Conservation (phyloP, 2,797 vertebrate genomes). For the Acanthiza pusilla region DNA sequence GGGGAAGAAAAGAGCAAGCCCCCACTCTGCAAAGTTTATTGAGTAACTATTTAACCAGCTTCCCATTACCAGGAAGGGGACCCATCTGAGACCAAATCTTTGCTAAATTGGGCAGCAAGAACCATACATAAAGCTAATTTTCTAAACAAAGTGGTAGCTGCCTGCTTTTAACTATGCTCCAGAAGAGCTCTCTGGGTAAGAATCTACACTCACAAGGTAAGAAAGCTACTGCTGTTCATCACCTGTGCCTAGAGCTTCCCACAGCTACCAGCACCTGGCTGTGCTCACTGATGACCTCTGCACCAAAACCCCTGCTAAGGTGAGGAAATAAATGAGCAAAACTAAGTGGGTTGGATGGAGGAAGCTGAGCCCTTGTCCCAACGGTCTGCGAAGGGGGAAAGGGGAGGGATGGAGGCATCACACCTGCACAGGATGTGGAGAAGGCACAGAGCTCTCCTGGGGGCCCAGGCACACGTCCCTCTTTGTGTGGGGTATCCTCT, state of each 20-base stretch:
- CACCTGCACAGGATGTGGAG: accelerated
- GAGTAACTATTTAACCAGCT: background rate
- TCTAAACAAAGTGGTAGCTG: background rate
- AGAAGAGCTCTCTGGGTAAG: background rate
- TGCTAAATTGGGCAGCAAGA: background rate
- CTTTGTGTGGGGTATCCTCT: background rate
- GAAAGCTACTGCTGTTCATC: background rate
- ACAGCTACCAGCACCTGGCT: background rate
- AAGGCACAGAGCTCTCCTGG: background rate
- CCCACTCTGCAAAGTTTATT: background rate
- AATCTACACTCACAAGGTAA: background rate
- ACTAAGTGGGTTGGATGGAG: background rate
- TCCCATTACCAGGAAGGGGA: background rate
- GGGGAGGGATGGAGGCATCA: background rate
- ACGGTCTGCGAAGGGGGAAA: accelerated
- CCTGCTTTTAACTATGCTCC: background rate
- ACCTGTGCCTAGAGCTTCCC: background rate
- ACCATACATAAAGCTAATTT: background rate
- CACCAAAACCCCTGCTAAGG: background rate
- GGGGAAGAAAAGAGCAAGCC: background rate
- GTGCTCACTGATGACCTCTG: background rate
- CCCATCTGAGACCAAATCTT: background rate
- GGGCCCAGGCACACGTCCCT: background rate
- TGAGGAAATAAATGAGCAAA: background rate
- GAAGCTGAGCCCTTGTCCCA: accelerated